Evolutionary conservation across 2,797 vertebrate species (phyloP).

Genomic region (Acestrorhynchus altus): DNA sequence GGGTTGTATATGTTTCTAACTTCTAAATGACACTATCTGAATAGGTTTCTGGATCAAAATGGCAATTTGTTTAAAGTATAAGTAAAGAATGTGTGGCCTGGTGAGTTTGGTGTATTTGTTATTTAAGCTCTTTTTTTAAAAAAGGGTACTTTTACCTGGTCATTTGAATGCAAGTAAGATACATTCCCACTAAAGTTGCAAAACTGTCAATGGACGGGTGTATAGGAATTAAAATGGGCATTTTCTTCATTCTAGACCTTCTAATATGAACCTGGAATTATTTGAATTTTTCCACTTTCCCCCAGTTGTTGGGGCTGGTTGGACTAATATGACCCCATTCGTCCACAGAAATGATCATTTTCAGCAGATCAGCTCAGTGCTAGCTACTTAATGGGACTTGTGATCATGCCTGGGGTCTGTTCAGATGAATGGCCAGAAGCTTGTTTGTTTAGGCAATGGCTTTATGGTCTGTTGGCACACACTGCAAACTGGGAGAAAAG

Average conservation of each 20-base stretch:
- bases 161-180: no score
- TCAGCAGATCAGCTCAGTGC: neutral
- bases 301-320: neutral
- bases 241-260: neutral
- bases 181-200: conserved; percentile 65
- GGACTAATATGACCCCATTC: neutral
- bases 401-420: neutral
- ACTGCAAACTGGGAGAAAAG: conserved; percentile 52
- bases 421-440: conserved; percentile 22
- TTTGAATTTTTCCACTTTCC: neutral
- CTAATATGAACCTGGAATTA: neutral
- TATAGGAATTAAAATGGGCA: conserved; percentile 64
- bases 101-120: no score
- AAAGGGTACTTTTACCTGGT: no score
- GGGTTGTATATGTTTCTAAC: no score
- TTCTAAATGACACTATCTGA: no score
- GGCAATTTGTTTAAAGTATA: no score
- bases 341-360: neutral
- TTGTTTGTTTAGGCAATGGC: conserved; percentile 62
- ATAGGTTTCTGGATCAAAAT: no score
- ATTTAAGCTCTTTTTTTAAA: no score
- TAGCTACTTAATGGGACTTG: neutral
- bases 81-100: no score
- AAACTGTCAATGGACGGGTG: conserved; percentile 68
- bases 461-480: conserved; percentile 69